These are phyloP conservation scores for Bombylius major DNA, from an alignment of 2,888 invertebrate genomes.

Conservation along the genomic window DNA sequence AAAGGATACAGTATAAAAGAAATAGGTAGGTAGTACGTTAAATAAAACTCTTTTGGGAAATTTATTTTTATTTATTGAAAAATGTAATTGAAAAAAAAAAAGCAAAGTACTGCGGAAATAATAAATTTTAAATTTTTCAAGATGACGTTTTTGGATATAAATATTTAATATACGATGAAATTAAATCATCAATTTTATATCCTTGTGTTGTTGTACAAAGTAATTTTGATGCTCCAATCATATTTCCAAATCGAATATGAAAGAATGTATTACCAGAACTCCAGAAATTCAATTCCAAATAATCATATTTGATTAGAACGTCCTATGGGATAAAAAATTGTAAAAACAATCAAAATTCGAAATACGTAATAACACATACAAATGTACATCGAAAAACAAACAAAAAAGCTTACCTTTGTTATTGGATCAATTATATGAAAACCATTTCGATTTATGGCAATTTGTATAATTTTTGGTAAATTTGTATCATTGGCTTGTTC, in stretches of 20 bases:
- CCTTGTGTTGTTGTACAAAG: slow-evolving; percentile 86
- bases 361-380: not conserved
- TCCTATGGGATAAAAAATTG: slow-evolving; percentile 41
- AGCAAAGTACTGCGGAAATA: no score
- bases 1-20: no score
- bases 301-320: slow-evolving; percentile 69
- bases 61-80: no score
- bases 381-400: not conserved
- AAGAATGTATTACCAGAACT: slow-evolving; percentile 92
- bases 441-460: slow-evolving; percentile 85
- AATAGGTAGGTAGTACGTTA: no score
- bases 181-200: slow-evolving; percentile 93
- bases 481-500: slow-evolving; percentile 81
- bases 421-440: slow-evolving; percentile 80
- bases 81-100: no score
- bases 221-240: slow-evolving; percentile 76
- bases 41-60: no score
- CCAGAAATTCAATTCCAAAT: slow-evolving; percentile 86
- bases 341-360: slow-evolving; percentile 17
- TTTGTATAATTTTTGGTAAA: slow-evolving; percentile 72
- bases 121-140: no score
- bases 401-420: slow-evolving; percentile 52
- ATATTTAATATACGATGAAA: slow-evolving; percentile 75
- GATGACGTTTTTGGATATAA: slow-evolving; percentile 14
- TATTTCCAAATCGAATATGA: slow-evolving; percentile 89